These are phyloP conservation scores for Temnothorax unifasciatus DNA, from an alignment of 2,888 invertebrate genomes.

Conservation along the genomic window DNA sequence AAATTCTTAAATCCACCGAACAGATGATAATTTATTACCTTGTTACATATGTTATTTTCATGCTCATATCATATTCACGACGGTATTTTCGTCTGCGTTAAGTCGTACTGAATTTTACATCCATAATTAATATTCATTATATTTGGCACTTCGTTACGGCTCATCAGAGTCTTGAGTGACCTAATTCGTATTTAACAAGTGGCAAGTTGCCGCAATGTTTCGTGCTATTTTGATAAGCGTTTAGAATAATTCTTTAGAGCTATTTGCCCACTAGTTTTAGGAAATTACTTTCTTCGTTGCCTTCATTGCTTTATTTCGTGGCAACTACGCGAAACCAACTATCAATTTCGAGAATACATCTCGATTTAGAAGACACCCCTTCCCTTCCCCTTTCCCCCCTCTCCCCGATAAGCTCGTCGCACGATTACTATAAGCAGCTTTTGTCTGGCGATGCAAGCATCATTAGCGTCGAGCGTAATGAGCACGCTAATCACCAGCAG, in stretches of 20 bases:
- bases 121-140: constrained; percentile 37
- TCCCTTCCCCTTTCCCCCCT: too few species aligned
- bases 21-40: constrained; percentile 54
- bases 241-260: background rate
- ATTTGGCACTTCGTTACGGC: constrained; percentile 1
- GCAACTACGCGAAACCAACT: background rate
- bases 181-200: constrained; percentile 12
- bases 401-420: constrained; percentile 56
- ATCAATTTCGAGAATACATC: constrained; percentile 38
- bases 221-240: background rate
- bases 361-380: background rate
- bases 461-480: constrained; percentile 85
- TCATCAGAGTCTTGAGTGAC: background rate
- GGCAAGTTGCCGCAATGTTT: background rate
- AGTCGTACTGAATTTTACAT: background rate
- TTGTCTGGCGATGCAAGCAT: constrained; percentile 83
- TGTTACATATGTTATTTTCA: constrained; percentile 34
- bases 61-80: constrained; percentile 16
- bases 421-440: constrained; percentile 76
- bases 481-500: constrained; percentile 85
- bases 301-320: background rate
- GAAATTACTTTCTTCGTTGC: background rate
- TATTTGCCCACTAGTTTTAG: background rate
- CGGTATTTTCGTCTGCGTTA: background rate
- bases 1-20: constrained; percentile 43